phyloP scores from a whole-genome alignment of 2,888 invertebrate genomes.

The Axea sp. region DNA sequence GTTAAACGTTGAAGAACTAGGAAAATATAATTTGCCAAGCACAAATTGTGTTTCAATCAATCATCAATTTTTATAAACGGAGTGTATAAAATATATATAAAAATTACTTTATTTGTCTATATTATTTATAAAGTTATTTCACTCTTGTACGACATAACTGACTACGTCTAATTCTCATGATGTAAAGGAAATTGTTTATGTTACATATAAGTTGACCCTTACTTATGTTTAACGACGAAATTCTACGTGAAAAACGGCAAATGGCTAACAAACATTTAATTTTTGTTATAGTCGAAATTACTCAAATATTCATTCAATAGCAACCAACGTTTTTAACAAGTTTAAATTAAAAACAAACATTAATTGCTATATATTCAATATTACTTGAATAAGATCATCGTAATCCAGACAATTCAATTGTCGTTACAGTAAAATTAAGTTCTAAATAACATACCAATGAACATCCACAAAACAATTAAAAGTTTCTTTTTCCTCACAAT shows the following conservation, averaged over 20 bases:
- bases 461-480: constrained; percentile 25
- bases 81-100: constrained; percentile 46
- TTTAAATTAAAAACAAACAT: constrained; percentile 17
- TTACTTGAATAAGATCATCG: neutral
- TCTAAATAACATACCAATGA: neutral
- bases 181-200: constrained; percentile 1
- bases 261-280: constrained; percentile 40
- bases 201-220: constrained; percentile 1
- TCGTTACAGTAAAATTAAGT: neutral
- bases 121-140: constrained; percentile 15
- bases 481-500: constrained; percentile 47
- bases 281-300: constrained; percentile 6
- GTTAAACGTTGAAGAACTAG: constrained; percentile 7
- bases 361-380: constrained; percentile 1
- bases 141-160: constrained; percentile 2
- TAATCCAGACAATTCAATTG: no score
- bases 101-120: constrained; percentile 30
- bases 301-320: neutral
- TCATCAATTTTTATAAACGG: constrained; percentile 16
- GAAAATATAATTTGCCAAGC: constrained; percentile 17
- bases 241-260: constrained; percentile 27
- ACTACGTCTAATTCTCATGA: constrained; percentile 16
- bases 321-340: constrained; percentile 7
- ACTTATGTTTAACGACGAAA: constrained; percentile 23
- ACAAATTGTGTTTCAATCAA: constrained; percentile 13